Evolutionary conservation across 2,888 invertebrate genomes (phyloP), one percentile per base, ranked within the genome.

Genomic region (Euzophera pinguis): DNA sequence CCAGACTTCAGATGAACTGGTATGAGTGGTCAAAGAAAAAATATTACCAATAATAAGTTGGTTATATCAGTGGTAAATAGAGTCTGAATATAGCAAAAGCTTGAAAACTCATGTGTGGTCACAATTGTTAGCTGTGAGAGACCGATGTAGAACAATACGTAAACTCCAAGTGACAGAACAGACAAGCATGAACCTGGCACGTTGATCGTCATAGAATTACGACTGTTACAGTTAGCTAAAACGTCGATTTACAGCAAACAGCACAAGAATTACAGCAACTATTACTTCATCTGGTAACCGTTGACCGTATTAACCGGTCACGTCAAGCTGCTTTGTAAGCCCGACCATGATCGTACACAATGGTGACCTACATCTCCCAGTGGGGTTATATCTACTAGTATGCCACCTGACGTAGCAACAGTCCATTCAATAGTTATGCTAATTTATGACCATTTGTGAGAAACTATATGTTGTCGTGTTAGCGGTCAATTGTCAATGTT

Each of bases 321-420:
- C 43, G 53, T 53, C 43, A 52, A 53, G 51, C 57, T 57, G 59
- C 61, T 53, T 52, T 58, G 57, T 57, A 56, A 61, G 51, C 35
- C 55, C 41, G 52, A 50, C 50, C 42, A 50, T 48, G 39, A 47
- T 54, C 59, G 54, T 58, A 58, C 54, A 63, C 50, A 56, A 56
- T 52, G 47, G 35, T 50, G 58, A 35, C 64, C 63, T 55, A 61
- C 58, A 61, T 63, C 22, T 8, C 12, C 14, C 22, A 48, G n/a
- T 35, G 43, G 22, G 48, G 53, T 57, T 50, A 58, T 58, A 64
- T 39, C 37, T 38, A 38, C 9, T 39, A 16, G 39, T 14, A 32
- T 34, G 32, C 10, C 16, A 45, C 45, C 34, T 27, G 27, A 27
- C 42, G 0, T 42, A 43, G 42, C 41, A 22, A 41, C 17, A 10